Evolutionary conservation across 1,140 invertebrate species (phyloP), one percentile per base, ranked within the genome.

Genomic region (Drosophila lacertosa): DNA sequence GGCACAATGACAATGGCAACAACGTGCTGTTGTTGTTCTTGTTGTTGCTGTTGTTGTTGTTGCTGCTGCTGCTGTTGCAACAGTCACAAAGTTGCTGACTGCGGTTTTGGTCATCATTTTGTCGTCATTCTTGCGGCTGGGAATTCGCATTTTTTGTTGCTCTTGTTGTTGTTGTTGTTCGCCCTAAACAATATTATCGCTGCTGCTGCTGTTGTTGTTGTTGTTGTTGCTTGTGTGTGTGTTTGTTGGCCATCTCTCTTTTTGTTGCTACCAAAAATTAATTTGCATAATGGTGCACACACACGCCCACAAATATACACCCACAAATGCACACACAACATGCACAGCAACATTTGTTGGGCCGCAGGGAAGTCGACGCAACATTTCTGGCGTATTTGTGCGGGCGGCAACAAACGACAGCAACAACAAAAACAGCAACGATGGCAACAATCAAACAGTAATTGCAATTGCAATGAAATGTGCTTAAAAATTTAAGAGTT

Each of bases 21-120:
- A 67, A 59, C 40, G 32, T 29, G 42, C 37, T 18, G 24, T 24
- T 24, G 4, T 0, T 24, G 24, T 4, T 5, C 4, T 4, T 24
- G 24, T 24, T 37, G 57, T 6, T 47, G 42, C 0, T 47, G 42
- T 26, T 47, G 42, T 1, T 16, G 32, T n/a, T 26, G 35, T 24
- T 47, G 11, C 5, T 40, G 53, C 3, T 80, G 63, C 54, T 78
- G 74, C 59, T 82, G 79, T 53, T 72, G 63, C 83, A 83, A 86
- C 63, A 73, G 80, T 84, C 67, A 75, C 72, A 84, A 84, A 84
- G 80, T 84, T 84, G 80, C 80, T 84, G 81, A 86, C 80, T 84
- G 80, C 76, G 64, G 83, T 83, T 83, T 70, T 67, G 75, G 76
- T 74, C 81, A 80, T 86, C 73, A 84, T 83, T 80, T 86, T 76